Base-by-base conservation (phyloP, 2,113 vertebrate species). In the Myiopsitta monachus region DNA sequence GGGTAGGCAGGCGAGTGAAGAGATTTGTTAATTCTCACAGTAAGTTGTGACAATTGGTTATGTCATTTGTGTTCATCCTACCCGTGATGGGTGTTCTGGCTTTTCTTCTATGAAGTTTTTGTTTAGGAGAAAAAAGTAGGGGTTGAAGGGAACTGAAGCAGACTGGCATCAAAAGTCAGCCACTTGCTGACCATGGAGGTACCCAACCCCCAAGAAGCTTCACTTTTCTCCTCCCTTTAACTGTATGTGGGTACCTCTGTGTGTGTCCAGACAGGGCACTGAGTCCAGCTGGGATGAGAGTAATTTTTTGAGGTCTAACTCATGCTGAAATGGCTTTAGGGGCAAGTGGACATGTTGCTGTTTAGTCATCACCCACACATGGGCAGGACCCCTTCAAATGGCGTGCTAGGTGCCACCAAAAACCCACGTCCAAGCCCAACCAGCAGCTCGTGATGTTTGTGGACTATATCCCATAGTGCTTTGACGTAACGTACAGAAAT, bases 21-120 rank as follows among this genome's bases (percentile, higher is more conserved):
- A 39, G 54, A 8, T 21, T 28, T 55, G 10, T 38, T 38, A 38
- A 7, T 79, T 63, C 46, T 83, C 47, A 18, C 17, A 43, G 4
- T 10, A 14, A 1, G 3, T 33, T 26, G 3, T 11, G 21, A 2
- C 44, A 23, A 12, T 15, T 0, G 0, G 4, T 61, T 30, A 18
- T 2, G 0, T 76, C 24, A 5, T 6, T 66, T 59, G 6, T 67
- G 4, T 27, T 85, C 39, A 12, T 55, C 55, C n/a, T 54, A 9
- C 15, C 8, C 62, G 52, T 28, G 49, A 8, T 52, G 44, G 18
- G 11, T 18, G 16, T 3, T 82, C 49, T 54, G 55, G 2, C 2
- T 41, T 62, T 18, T 31, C 6, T 59, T 19, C 18, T 18, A 49
- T 18, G 22, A 83, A 31, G 54, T 80, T 28, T 67, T 24, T 21